Evolutionary conservation across 2,797 vertebrate species (phyloP).

Genomic region (Acridotheres tristis): DNA sequence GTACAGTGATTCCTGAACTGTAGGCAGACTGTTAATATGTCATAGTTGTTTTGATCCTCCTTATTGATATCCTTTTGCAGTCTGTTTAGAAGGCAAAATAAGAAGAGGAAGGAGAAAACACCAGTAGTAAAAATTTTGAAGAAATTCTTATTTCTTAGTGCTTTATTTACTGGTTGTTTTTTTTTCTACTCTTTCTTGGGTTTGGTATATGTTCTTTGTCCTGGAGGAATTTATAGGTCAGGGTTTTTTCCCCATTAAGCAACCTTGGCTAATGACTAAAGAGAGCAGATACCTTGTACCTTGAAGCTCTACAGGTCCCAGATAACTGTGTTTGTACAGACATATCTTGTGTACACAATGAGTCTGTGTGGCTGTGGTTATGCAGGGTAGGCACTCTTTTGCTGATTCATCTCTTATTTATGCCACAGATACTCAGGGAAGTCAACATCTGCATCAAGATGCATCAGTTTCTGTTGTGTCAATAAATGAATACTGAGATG

Average conservation of each 20-base stretch:
- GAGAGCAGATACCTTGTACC: neutral
- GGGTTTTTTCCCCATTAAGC: neutral
- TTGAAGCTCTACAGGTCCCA: neutral
- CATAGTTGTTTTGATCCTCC: neutral
- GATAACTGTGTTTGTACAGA: neutral
- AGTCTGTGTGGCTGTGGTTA: neutral
- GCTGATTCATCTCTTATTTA: neutral
- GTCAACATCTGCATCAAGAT: neutral
- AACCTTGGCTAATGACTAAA: neutral
- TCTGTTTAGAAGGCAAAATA: neutral
- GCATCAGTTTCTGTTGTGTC: neutral
- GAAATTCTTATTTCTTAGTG: neutral
- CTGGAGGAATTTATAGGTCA: neutral
- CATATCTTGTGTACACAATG: neutral
- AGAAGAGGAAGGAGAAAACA: neutral
- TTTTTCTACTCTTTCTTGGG: neutral
- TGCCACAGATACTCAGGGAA: neutral
- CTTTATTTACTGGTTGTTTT: neutral
- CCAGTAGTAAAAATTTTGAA: neutral
- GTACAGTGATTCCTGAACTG: neutral
- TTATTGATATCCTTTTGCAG: neutral
- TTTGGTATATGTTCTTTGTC: neutral
- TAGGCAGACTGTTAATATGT: neutral
- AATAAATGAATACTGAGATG: neutral
- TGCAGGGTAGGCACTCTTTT: neutral